Base-by-base conservation (phyloP, 2,797 vertebrate genomes). In the Leuciscus waleckii region DNA sequence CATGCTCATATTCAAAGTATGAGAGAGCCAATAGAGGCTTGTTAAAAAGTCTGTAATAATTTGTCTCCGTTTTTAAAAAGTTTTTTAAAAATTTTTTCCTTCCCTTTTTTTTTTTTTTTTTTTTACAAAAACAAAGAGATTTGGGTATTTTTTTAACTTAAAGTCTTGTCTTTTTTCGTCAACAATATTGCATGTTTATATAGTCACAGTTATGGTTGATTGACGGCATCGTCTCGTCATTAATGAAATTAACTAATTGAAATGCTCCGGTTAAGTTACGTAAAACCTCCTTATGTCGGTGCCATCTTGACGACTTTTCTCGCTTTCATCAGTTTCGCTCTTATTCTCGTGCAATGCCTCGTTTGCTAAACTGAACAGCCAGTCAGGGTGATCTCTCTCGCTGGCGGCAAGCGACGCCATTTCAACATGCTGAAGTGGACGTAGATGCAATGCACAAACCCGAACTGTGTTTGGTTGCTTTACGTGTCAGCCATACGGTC, bases 341-440 rank as follows among this genome's bases (percentile, higher is more conserved):
- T 58, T 58, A n/a, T 58, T 61, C 56, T 61, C 4, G n/a, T 26
- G n/a, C 9, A 13, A 11, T 23, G 51, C 19, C 7, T 63, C 13
- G 1, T 63, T 63, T 14, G 61, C 26, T 29, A 16, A 63, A 29
- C 26, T 29, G 11, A 61, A 26, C n/a, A 29, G 26, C n/a, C n/a
- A 61, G 14, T 26, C n/a, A 26, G 10, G 5, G n/a, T 26, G 1
- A 13, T 13, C 11, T 29, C 13, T 29, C 5, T 29, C 13, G 0
- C 11, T 5, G 5, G 14, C n/a, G 1, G n/a, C 58, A 11, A 26
- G 21, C 5, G 1, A 14, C 21, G 13, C 13, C 4, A 0, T 26
- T 63, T 63, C 5, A 16, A 29, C 5, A 16, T 7, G 13, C 1
- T 7, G 11, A 29, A 63, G 6, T 14, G 1, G 13, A 32, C 14